Conservation (phyloP, 2,797 vertebrate genomes). For the Phrynocephalus guinanensis region DNA sequence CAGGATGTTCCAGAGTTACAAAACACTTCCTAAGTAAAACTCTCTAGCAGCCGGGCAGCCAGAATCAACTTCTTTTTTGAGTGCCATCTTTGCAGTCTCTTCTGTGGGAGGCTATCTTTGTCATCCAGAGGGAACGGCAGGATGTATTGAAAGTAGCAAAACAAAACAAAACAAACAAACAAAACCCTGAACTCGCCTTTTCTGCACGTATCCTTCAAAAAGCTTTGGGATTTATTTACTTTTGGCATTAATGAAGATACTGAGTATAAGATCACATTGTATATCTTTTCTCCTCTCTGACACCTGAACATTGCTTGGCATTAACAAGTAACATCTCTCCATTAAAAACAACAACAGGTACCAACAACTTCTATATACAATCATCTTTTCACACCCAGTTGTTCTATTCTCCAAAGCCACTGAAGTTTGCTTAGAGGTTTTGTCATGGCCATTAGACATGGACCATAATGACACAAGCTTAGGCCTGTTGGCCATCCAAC, state of each 20-base stretch:
- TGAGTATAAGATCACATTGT: neutral
- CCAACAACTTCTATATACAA: neutral
- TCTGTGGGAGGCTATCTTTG: neutral
- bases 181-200: neutral
- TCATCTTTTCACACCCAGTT: neutral
- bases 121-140: rapidly evolving
- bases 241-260: neutral
- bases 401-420: neutral
- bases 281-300: neutral
- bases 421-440: neutral
- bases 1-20: neutral
- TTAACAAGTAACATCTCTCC: neutral
- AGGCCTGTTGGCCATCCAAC: neutral
- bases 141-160: neutral
- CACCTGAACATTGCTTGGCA: neutral
- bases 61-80: neutral
- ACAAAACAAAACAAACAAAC: rapidly evolving
- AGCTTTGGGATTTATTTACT: neutral
- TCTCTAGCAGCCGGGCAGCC: rapidly evolving
- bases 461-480: neutral
- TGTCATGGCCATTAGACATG: neutral
- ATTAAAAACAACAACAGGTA: neutral
- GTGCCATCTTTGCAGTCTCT: neutral
- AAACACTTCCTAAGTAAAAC: neutral
- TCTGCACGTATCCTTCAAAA: neutral